A percentile compares a stretch with the other conserved stretches of the same genome.
Evolutionary conservation across 2,113 vertebrate species (phyloP).

Genomic region (Callipepla californica): DNA sequence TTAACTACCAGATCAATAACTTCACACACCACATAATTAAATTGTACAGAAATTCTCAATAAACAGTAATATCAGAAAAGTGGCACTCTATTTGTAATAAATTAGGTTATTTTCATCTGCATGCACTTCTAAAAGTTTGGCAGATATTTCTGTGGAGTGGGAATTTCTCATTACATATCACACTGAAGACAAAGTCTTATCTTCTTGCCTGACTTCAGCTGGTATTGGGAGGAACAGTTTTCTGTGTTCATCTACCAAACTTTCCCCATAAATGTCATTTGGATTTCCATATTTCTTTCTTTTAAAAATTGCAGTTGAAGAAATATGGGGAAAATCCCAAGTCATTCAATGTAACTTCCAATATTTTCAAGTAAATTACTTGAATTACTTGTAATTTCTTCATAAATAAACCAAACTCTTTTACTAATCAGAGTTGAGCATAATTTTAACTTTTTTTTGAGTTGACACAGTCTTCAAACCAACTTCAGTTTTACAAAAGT

Average conservation of each 20-base stretch:
- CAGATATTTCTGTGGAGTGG: neutral
- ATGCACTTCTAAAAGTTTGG: neutral
- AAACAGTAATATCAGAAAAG: conserved; percentile 10
- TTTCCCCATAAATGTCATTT: neutral
- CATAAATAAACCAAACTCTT: neutral
- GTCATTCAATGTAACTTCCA: neutral
- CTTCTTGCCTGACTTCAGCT: neutral
- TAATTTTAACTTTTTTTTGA: neutral
- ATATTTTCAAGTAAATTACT: neutral
- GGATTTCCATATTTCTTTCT: neutral
- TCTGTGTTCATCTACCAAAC: neutral
- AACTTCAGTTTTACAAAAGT: neutral
- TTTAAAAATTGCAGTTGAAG: neutral
- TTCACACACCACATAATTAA: conserved; percentile 35
- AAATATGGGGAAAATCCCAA: neutral
- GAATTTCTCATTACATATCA: neutral
- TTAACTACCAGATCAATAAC: conserved; percentile 60
- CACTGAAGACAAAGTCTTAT: neutral
- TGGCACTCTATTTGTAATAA: conserved; percentile 14
- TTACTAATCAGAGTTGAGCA: neutral
- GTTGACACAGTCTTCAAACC: neutral
- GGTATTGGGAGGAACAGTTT: neutral
- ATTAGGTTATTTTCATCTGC: neutral
- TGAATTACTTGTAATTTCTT: neutral
- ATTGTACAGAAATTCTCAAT: conserved; percentile 42